phyloP scores from a whole-genome alignment of 2,797 vertebrate genomes.

The Xyrichtys novacula region DNA sequence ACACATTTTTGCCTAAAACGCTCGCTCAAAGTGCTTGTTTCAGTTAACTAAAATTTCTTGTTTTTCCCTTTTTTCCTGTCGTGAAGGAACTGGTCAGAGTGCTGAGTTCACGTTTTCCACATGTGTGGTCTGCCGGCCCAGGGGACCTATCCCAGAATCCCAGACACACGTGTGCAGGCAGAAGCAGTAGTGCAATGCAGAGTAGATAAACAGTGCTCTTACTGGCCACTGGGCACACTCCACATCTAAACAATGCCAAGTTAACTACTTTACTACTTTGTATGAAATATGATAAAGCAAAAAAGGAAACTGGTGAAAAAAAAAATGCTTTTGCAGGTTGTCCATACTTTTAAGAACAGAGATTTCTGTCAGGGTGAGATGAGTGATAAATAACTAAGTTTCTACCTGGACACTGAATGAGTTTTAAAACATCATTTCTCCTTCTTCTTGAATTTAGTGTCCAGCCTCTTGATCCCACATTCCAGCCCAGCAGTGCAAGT shows the following conservation, averaged over 20 bases:
- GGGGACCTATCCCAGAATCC: conserved; percentile 85
- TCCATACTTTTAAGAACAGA: background rate
- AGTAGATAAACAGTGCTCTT: conserved; percentile 84
- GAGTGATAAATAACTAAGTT: conserved; percentile 25
- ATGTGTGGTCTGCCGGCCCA: conserved; percentile 86
- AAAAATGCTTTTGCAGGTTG: background rate
- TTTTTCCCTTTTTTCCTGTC: conserved; percentile 40
- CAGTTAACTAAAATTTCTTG: conserved; percentile 26
- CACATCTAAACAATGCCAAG: conserved; percentile 70
- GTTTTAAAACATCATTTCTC: conserved; percentile 26
- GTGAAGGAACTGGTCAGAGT: conserved; percentile 51
- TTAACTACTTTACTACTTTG: conserved; percentile 56
- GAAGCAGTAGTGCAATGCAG: conserved; percentile 81
- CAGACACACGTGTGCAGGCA: conserved; percentile 85
- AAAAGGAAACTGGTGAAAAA: conserved; percentile 2
- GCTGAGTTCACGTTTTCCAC: conserved; percentile 81
- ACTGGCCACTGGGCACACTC: conserved; percentile 78
- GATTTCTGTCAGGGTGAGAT: conserved; percentile 10
- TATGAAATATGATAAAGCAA: conserved; percentile 34
- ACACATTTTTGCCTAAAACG: conserved; percentile 13
- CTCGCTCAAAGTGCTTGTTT: conserved; percentile 14
- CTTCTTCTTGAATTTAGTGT: conserved; percentile 36
- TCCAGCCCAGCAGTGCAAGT: conserved; percentile 56
- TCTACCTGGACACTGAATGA: conserved; percentile 15
- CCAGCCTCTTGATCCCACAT: conserved; percentile 55